Evolutionary conservation across 2,888 invertebrate genomes (phyloP).

Genomic region (Cryptocheilus praepositus): DNA sequence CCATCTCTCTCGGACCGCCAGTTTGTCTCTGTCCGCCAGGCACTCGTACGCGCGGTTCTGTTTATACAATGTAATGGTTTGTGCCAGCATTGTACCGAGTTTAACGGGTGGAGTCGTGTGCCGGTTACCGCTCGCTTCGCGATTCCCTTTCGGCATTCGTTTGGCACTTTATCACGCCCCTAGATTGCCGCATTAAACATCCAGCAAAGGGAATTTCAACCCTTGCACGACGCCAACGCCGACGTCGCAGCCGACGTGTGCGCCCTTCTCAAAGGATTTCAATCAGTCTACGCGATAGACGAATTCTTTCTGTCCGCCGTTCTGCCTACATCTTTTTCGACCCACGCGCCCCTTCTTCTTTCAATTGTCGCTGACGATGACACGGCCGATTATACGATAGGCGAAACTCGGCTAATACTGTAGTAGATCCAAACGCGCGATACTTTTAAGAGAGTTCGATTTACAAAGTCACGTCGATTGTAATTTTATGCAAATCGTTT

Average conservation of each 20-base stretch:
- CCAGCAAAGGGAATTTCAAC: slow-evolving; percentile 72
- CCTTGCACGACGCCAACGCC: slow-evolving; percentile 41
- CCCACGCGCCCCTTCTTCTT: too few relatives aligned
- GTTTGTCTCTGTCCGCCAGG: slow-evolving; percentile 31
- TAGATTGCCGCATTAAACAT: slow-evolving; percentile 74
- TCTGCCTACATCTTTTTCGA: too few relatives aligned
- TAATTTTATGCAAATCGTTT: too few relatives aligned
- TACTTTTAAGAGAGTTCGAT: too few relatives aligned
- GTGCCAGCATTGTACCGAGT: slow-evolving; percentile 52
- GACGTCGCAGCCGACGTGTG: not conserved
- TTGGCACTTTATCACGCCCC: slow-evolving; percentile 74
- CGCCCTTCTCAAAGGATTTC: slow-evolving; percentile 5
- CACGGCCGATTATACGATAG: too few relatives aligned
- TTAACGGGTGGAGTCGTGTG: slow-evolving; percentile 29
- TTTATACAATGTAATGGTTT: slow-evolving; percentile 70
- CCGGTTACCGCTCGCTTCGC: slow-evolving; percentile 55
- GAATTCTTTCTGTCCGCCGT: not conserved
- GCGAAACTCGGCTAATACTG: too few relatives aligned
- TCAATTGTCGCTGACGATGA: too few relatives aligned
- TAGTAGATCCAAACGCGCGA: too few relatives aligned
- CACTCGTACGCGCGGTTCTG: slow-evolving; percentile 43
- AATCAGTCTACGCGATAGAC: not conserved
- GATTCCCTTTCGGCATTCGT: slow-evolving; percentile 72
- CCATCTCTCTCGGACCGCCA: not conserved
- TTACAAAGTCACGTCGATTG: too few relatives aligned